These are phyloP conservation scores for Cheirogaleus major DNA, from an alignment of 2,797 vertebrate species.

Conservation along the genomic window DNA sequence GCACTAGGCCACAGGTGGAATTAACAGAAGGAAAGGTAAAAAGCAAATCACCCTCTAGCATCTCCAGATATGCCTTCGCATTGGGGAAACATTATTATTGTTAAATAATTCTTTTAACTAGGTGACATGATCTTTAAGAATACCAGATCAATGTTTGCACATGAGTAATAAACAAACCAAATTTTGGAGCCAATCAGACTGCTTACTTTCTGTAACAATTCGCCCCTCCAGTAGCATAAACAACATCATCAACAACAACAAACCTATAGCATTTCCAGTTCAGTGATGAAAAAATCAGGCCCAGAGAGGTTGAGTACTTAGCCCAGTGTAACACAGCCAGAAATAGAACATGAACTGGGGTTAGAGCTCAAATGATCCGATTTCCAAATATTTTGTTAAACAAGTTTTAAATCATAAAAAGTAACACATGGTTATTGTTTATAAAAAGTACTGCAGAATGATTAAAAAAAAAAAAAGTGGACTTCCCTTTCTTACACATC, in stretches of 20 bases:
- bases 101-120: neutral
- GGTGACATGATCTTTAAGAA: neutral
- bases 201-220: neutral
- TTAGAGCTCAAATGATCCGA: neutral
- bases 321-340: neutral
- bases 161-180: slow-evolving; percentile 11
- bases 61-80: neutral
- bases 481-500: neutral
- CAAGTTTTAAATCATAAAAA: slow-evolving; percentile 36
- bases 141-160: neutral
- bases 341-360: neutral
- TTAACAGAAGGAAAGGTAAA: neutral
- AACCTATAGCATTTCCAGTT: neutral
- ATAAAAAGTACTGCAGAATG: neutral
- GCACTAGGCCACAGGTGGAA: neutral
- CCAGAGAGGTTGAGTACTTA: neutral
- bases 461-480: neutral
- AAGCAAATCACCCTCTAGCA: neutral
- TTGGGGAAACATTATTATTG: neutral
- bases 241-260: neutral
- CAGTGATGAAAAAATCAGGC: neutral
- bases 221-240: neutral
- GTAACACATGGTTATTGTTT: neutral
- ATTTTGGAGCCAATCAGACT: neutral
- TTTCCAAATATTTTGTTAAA: neutral